Percentiles rank a stretch among this genome's conserved stretches.
Evolutionary conservation across 2,888 invertebrate species (phyloP).

Genomic region (Macrophya alboannulata): DNA sequence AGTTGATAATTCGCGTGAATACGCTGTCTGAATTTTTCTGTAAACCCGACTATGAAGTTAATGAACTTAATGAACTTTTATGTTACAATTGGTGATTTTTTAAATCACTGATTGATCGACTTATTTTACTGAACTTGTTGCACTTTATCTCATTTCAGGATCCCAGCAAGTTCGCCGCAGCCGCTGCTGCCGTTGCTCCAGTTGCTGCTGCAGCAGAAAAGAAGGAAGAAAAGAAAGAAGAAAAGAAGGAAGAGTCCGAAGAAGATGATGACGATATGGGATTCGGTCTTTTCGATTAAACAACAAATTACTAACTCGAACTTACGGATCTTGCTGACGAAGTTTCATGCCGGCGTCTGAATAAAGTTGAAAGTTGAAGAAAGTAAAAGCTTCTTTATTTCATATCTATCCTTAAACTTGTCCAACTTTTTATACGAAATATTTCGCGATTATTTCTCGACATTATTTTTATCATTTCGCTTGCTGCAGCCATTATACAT

Average conservation of each 20-base stretch:
- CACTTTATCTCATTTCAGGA: slow-evolving; percentile 83
- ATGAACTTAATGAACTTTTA: too few species aligned
- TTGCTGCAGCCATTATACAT: neutral
- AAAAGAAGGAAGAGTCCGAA: slow-evolving; percentile 87
- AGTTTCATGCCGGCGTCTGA: slow-evolving; percentile 68
- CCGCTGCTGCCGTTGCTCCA: slow-evolving; percentile 84
- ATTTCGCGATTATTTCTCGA: neutral
- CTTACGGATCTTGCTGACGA: slow-evolving; percentile 63
- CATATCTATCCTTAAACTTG: neutral
- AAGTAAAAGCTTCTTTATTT: neutral
- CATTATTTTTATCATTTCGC: slow-evolving; percentile 9
- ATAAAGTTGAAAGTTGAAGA: slow-evolving; percentile 71
- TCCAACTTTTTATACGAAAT: neutral
- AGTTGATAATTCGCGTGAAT: slow-evolving; percentile 68
- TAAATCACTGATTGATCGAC: neutral
- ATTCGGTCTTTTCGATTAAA: slow-evolving; percentile 96
- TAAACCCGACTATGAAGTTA: neutral
- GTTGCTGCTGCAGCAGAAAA: slow-evolving; percentile 84
- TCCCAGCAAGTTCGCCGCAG: slow-evolving; percentile 94
- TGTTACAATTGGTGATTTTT: neutral
- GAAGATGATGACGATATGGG: slow-evolving; percentile 98
- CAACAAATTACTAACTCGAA: slow-evolving; percentile 51
- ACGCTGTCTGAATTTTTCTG: slow-evolving; percentile 71
- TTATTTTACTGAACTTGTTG: neutral
- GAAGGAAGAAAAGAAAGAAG: slow-evolving; percentile 90